Evolutionary conservation across 2,113 vertebrate genomes (phyloP).

Genomic region (Limanda limanda): DNA sequence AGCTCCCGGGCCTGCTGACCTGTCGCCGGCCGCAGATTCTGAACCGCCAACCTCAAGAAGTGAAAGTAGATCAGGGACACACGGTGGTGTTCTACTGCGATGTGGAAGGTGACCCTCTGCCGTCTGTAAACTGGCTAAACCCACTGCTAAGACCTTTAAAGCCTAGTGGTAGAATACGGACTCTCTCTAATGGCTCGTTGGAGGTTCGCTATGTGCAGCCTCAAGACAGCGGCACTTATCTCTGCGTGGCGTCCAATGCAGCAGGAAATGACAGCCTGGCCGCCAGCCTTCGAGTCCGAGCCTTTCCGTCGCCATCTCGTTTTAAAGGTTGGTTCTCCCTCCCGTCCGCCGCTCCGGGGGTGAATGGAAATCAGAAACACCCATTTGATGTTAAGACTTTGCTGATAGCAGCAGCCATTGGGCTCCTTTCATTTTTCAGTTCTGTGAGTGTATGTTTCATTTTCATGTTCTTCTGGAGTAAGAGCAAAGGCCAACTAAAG

Average conservation of each 20-base stretch:
- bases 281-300: conserved; percentile 81
- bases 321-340: conserved; percentile 68
- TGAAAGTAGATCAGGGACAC: conserved; percentile 83
- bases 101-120: conserved; percentile 86
- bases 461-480: conserved; percentile 90
- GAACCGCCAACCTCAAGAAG: conserved; percentile 70
- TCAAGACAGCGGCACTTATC: conserved; percentile 84
- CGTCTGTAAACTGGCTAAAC: conserved; percentile 84
- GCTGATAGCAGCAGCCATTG: conserved; percentile 85
- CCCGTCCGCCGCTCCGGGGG: conserved; percentile 58
- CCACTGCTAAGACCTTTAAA: conserved; percentile 77
- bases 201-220: conserved; percentile 86
- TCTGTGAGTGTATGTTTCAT: conserved; percentile 88
- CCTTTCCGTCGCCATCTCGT: conserved; percentile 65
- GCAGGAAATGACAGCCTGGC: conserved; percentile 86
- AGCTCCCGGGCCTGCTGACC: conserved; percentile 82
- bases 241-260: conserved; percentile 86
- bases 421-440: conserved; percentile 88
- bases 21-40: conserved; percentile 84
- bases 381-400: conserved; percentile 84
- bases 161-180: conserved; percentile 77
- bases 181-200: conserved; percentile 84
- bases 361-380: conserved; percentile 50
- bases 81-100: conserved; percentile 82
- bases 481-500: conserved; percentile 86